Base-by-base conservation (phyloP, 30 jellyfish, hydroid and myxozoan genomes). In the Chironex yamaguchii region DNA sequence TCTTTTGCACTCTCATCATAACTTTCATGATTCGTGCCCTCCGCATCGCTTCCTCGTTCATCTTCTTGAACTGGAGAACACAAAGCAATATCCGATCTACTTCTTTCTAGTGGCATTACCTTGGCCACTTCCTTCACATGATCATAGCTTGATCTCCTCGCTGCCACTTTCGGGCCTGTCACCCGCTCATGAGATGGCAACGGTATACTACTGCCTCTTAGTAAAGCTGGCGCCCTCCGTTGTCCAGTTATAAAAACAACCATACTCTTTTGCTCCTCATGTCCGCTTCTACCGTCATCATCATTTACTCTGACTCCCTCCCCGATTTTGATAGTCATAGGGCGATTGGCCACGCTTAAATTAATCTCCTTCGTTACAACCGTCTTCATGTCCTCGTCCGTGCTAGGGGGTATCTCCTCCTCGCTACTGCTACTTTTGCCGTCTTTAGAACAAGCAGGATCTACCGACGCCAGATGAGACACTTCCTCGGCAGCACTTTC, bases 401-500 rank as follows among this genome's bases (percentile, higher is more conserved):
- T 82, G 34, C 31, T 76, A 13, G 21, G 23, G 25, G 29, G 65
- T 31, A 30, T 30, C 1, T 3, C 30, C 22, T 49, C 86, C 33
- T 52, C 51, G 4, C 36, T 29, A 12, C 33, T 28, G 51, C 9
- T 49, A 24, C 2, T 13, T n/a, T 6, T 2, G 58, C 26, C 26
- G 31, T 35, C 25, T 49, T 82, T 26, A 33, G 27, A 42, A 58
- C 17, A 27, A 2, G 66, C 76, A 51, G 32, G 1, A 52, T 53
- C 79, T 29, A 62, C 73, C 48, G 80, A 11, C 33, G 36, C n/a
- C 20, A 25, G 21, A 25, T 67, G 12, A 86, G 54, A 25, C 52
- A 90, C 25, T 84, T 76, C 48, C 77, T 35, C 79, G 84, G 96
- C 23, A 70, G 81, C 20, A 51, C 85, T 30, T 51, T 54, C 77